Evolutionary conservation across 1,140 invertebrate genomes (phyloP), one percentile per base, ranked within the genome.

Genomic region (Drosophila arizonae): DNA sequence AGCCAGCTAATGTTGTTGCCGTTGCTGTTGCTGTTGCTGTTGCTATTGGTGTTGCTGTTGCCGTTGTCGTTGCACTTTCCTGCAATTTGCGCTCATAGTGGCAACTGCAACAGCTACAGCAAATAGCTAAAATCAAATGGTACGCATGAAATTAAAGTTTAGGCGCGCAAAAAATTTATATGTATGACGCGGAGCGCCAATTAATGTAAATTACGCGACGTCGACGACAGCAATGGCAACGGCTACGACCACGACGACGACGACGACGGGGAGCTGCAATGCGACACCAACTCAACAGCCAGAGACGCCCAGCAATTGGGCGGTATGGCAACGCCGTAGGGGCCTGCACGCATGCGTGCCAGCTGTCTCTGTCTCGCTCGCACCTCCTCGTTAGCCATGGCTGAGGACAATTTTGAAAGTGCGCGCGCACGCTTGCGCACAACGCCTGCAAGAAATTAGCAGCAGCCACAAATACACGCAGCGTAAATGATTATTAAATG

Each of bases 131-230:
- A 88, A 87, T 87, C 82, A 82, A 87, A 88, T 87, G 79, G 82
- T 84, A 87, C 82, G 82, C 82, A 87, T 87, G 84, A 87, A 88
- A 87, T 87, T 87, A 87, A 87, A 84, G 76, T 87, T 87, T 82
- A 74, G 50, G 84, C 79, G 72, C 82, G 72, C 82, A 88, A 87
- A 82, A 76, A 82, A 88, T 87, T 87, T 82, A 87, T 87, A 87
- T 87, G 82, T 87, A 79, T 72, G 84, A 88, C 79, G 76, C 82
- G 84, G 84, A 82, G 82, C 79, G 82, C 82, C 82, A 87, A 86
- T 86, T 86, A 86, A 86, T 86, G 82, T 87, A 86, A 86, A 86
- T 86, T 86, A 86, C 84, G 79, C 82, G 79, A 72, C 76, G 79
- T 76, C 79, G 82, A 79, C 81, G 82, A 86, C 81, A 79, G 81